Evolutionary conservation across 2,113 vertebrate species (phyloP).

Genomic region (Tragelaphus buxtoni): DNA sequence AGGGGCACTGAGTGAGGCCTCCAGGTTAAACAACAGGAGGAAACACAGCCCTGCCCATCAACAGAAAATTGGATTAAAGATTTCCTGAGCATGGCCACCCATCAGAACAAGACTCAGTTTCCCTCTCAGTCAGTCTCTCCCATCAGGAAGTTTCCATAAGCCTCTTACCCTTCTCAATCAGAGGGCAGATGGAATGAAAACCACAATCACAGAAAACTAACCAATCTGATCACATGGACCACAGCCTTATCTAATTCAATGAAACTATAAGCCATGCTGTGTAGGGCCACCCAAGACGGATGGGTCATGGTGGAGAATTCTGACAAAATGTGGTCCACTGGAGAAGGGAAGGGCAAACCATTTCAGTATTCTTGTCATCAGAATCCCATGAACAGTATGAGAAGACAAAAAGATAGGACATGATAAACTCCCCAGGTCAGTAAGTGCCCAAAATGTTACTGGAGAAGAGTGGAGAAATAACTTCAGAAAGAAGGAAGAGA

Average conservation of each 20-base stretch:
- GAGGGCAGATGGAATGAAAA: not conserved
- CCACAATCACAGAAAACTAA: not conserved
- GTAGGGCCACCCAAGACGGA: not conserved
- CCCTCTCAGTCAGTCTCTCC: not conserved
- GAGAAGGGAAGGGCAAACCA: not conserved
- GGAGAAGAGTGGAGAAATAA: not conserved
- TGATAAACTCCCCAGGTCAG: not conserved
- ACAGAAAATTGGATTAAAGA: not conserved
- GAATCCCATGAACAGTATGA: not conserved
- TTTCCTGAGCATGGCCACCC: not conserved
- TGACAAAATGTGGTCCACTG: not conserved
- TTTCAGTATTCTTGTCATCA: not conserved
- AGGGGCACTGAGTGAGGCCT: not conserved
- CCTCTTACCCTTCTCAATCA: not conserved
- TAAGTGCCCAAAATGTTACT: not conserved
- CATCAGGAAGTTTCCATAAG: not conserved
- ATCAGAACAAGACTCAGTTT: not conserved
- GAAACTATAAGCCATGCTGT: not conserved
- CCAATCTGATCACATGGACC: not conserved
- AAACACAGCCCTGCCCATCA: not conserved
- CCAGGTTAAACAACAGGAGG: not conserved
- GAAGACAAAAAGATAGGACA: not conserved
- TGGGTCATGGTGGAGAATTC: not conserved
- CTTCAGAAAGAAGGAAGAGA: not conserved
- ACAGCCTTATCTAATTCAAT: not conserved